A percentile compares a stretch with the other conserved stretches of the same genome.
These are phyloP conservation scores for Cantharis rustica DNA, from an alignment of 2,888 invertebrate species.

Conservation along the genomic window DNA sequence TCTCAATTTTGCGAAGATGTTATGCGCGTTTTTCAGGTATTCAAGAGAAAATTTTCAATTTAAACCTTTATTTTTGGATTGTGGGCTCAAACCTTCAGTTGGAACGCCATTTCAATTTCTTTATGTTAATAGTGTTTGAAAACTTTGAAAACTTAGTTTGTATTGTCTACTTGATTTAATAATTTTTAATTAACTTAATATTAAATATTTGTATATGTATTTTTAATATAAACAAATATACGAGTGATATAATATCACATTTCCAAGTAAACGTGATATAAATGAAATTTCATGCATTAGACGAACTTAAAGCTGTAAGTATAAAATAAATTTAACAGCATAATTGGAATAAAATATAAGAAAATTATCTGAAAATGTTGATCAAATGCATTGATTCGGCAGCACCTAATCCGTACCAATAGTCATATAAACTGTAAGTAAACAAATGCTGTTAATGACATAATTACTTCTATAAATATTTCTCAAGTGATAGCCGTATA, in stretches of 20 bases:
- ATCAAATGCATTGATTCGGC: background rate
- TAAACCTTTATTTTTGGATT: too few relatives aligned
- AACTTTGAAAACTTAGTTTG: too few relatives aligned
- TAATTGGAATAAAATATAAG: background rate
- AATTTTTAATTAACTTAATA: too few relatives aligned
- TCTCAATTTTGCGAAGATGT: too few relatives aligned
- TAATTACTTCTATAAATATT: background rate
- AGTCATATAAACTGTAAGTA: background rate
- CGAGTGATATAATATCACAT: background rate
- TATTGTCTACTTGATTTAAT: too few relatives aligned
- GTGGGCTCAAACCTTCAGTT: too few relatives aligned
- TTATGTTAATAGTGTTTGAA: too few relatives aligned
- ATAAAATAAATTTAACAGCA: background rate
- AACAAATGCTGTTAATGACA: background rate
- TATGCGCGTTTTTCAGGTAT: too few relatives aligned
- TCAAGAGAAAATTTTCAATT: too few relatives aligned
- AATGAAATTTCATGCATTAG: background rate
- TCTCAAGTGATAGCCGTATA: background rate
- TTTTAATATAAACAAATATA: background rate
- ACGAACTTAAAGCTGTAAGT: background rate
- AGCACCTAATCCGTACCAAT: background rate
- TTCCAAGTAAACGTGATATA: background rate
- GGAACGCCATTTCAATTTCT: too few relatives aligned
- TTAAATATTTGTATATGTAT: too few relatives aligned
- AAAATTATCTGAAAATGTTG: background rate